A percentile compares a stretch with the other conserved stretches of the same genome.
Evolutionary conservation across 2,797 vertebrate genomes (phyloP).

Genomic region (Huso huso): DNA sequence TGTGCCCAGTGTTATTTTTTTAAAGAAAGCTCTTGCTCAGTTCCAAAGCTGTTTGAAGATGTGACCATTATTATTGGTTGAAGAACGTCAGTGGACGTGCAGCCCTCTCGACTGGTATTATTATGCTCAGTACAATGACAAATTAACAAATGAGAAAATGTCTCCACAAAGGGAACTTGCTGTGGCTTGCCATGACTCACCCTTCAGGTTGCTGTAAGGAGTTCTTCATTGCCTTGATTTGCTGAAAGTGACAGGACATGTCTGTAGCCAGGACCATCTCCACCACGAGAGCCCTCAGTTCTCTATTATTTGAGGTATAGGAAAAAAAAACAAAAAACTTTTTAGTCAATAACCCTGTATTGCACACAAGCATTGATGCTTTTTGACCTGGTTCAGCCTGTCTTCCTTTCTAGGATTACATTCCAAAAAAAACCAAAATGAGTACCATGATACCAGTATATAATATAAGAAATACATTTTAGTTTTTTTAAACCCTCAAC

Average conservation of each 20-base stretch:
- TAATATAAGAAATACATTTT: too few relatives aligned
- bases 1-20: too few relatives aligned
- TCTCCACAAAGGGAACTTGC: too few relatives aligned
- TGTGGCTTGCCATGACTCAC: conserved; percentile 58
- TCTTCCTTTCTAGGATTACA: background rate
- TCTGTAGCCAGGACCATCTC: conserved; percentile 96
- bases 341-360: background rate
- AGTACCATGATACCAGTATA: background rate
- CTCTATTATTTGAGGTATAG: conserved; percentile 46
- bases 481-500: too few relatives aligned
- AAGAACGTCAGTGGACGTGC: too few relatives aligned
- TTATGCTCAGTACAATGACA: too few relatives aligned
- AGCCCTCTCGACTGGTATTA: too few relatives aligned
- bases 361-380: too few relatives aligned
- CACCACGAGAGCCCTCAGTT: conserved; percentile 83
- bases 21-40: too few relatives aligned
- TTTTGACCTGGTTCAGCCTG: background rate
- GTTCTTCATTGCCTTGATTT: conserved; percentile 93
- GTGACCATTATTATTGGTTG: too few relatives aligned
- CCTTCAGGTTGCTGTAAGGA: conserved; percentile 82
- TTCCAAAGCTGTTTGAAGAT: too few relatives aligned
- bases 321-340: background rate
- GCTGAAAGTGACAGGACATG: conserved; percentile 97
- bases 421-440: background rate
- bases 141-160: too few relatives aligned